Evolutionary conservation across 1,140 invertebrate species (phyloP).

Genomic region (Aphaenogaster ashmeadi): DNA sequence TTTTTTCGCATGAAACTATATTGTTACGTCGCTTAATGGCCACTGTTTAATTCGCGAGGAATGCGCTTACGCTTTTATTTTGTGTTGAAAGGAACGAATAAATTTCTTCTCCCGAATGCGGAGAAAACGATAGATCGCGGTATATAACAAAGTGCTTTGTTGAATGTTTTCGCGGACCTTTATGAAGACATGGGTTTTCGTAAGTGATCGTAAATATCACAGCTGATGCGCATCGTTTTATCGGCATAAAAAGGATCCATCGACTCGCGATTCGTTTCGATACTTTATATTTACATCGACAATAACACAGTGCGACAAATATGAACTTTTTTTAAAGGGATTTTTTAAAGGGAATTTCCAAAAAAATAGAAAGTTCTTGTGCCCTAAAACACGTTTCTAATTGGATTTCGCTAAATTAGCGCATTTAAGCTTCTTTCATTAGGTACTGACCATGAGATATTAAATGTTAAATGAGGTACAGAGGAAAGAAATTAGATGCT

Average conservation of each 20-base stretch:
- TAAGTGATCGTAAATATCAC: constrained; percentile 15
- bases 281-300: background rate
- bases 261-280: background rate
- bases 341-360: no score
- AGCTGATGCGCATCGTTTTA: background rate
- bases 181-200: background rate
- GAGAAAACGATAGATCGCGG: background rate
- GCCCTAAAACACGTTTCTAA: no score
- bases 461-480: no score
- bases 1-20: constrained; percentile 25
- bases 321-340: no score
- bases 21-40: background rate
- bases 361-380: no score
- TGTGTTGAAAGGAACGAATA: background rate
- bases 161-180: background rate
- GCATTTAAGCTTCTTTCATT: no score
- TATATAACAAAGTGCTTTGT: background rate
- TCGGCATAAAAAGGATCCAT: background rate
- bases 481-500: no score
- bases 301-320: no score
- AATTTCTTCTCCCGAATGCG: background rate
- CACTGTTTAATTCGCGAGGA: constrained; percentile 12
- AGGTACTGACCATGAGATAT: no score
- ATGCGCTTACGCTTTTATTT: background rate
- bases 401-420: no score